Evolutionary conservation across 2,797 vertebrate species (phyloP).

Genomic region (Pseudochirops corinnae): DNA sequence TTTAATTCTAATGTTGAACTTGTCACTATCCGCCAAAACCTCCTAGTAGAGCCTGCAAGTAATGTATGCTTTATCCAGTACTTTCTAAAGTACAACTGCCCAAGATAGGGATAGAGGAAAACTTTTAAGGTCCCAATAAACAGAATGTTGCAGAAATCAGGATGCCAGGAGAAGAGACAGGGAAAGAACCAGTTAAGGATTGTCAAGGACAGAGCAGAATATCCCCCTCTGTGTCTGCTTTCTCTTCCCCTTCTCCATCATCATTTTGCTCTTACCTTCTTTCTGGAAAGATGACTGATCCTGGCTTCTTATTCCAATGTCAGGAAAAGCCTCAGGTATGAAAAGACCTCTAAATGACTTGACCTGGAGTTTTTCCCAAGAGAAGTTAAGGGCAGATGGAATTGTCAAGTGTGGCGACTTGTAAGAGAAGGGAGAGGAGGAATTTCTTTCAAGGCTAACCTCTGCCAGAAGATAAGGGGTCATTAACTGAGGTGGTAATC

Average conservation of each 20-base stretch:
- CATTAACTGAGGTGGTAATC: conserved; percentile 71
- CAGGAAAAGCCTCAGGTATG: conserved; percentile 58
- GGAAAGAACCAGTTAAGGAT: not conserved
- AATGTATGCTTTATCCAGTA: not conserved
- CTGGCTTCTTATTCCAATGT: conserved; percentile 10
- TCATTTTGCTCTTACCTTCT: not conserved
- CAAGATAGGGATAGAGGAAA: not conserved
- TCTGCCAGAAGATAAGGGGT: conserved; percentile 41
- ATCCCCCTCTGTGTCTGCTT: not conserved
- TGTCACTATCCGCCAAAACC: not conserved
- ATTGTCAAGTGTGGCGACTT: not conserved
- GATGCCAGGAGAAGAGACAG: not conserved
- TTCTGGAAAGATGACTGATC: not conserved
- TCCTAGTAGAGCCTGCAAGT: not conserved
- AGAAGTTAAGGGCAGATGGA: conserved; percentile 52
- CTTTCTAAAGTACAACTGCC: not conserved
- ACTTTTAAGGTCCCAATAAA: not conserved
- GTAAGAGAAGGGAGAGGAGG: conserved; percentile 43
- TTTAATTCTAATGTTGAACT: not conserved
- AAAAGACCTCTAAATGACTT: conserved; percentile 53
- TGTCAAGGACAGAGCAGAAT: not conserved
- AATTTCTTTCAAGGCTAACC: conserved; percentile 45
- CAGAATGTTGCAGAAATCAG: not conserved
- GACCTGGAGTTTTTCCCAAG: conserved; percentile 66
- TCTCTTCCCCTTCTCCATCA: not conserved